These are phyloP conservation scores for Bolinopsis microptera DNA, from an alignment of 37 sponge, comb jelly and placozoan genomes.

Conservation along the genomic window DNA sequence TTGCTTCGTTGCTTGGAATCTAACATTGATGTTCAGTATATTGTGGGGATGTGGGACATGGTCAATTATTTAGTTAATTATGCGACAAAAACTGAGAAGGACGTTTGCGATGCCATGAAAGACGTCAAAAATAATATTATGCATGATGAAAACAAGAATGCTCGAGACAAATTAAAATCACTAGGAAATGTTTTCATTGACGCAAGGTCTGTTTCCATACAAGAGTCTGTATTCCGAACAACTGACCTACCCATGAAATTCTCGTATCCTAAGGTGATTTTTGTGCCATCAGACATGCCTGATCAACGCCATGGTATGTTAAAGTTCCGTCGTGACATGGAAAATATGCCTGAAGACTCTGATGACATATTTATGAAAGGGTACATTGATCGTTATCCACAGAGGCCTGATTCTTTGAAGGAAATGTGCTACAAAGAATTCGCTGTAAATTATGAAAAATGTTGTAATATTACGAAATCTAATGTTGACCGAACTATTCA, in stretches of 20 bases:
- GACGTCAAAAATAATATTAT: neutral
- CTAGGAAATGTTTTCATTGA: slow-evolving; percentile 8
- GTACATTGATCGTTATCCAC: neutral
- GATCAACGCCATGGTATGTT: neutral
- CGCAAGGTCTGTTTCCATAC: neutral
- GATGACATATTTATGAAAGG: neutral
- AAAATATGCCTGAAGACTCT: neutral
- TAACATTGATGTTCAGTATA: slow-evolving; percentile 1
- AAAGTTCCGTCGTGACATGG: neutral
- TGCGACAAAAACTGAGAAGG: slow-evolving; percentile 20
- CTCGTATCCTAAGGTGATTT: neutral
- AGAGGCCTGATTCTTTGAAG: too few species aligned
- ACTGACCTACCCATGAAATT: neutral
- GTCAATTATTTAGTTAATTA: neutral
- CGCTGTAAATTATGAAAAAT: too few species aligned
- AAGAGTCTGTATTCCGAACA: neutral
- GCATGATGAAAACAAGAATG: neutral
- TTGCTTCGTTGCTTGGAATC: neutral
- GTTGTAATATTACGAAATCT: neutral
- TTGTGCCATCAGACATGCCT: neutral
- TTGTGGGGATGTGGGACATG: neutral
- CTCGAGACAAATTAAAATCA: neutral
- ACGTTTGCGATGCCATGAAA: neutral
- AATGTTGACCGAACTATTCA: neutral
- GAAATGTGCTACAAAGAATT: too few species aligned